Conservation (phyloP, 2,113 vertebrate genomes). For the Redunca redunca region DNA sequence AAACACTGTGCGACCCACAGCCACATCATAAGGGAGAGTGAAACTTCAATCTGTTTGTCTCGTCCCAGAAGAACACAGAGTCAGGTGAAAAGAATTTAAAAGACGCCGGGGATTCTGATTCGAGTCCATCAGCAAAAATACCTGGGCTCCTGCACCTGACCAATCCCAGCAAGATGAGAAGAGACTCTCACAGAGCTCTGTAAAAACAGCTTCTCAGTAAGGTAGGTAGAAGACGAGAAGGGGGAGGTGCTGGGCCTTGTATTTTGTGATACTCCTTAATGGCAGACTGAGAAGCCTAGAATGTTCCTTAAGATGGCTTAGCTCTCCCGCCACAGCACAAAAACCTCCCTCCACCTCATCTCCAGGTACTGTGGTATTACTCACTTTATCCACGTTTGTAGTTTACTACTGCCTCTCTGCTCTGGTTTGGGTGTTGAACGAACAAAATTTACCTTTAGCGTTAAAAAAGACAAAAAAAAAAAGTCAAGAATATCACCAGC, state of each 20-base stretch:
- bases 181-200: slow-evolving; percentile 98
- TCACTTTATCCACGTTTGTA: slow-evolving; percentile 67
- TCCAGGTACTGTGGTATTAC: slow-evolving; percentile 71
- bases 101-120: slow-evolving; percentile 89
- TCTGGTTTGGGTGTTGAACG: slow-evolving; percentile 76
- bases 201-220: slow-evolving; percentile 96
- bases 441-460: slow-evolving; percentile 39
- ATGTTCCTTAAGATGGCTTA: slow-evolving; percentile 73
- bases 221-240: slow-evolving; percentile 88
- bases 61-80: slow-evolving; percentile 98
- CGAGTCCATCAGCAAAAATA: slow-evolving; percentile 87
- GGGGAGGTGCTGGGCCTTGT: slow-evolving; percentile 78
- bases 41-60: slow-evolving; percentile 99
- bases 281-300: slow-evolving; percentile 74
- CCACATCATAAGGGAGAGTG: slow-evolving; percentile 94
- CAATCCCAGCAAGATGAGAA: slow-evolving; percentile 96
- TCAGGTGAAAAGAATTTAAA: slow-evolving; percentile 90
- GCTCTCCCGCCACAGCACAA: slow-evolving; percentile 65
- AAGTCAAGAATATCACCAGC: slow-evolving; percentile 75
- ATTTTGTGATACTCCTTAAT: slow-evolving; percentile 67
- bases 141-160: slow-evolving; percentile 92
- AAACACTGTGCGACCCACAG: slow-evolving; percentile 99
- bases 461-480: slow-evolving; percentile 13
- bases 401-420: slow-evolving; percentile 71
- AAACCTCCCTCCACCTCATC: slow-evolving; percentile 18